Conservation (phyloP, 2,888 invertebrate genomes). For the Synanthedon andrenaeformis region DNA sequence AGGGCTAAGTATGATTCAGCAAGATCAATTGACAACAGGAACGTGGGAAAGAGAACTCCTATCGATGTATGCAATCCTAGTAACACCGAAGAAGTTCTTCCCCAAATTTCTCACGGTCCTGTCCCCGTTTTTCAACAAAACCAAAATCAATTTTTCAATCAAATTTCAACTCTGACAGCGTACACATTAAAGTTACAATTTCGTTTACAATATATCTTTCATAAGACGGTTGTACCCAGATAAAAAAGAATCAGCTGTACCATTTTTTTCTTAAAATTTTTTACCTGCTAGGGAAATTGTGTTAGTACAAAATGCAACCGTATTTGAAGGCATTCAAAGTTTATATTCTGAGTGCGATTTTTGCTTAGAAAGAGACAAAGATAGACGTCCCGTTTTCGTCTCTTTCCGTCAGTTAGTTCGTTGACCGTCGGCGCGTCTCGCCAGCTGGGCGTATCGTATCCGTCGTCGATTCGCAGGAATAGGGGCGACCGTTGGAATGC, state of each 20-base stretch:
- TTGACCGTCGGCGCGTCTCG: slow-evolving; percentile 28
- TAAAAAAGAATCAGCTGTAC: slow-evolving; percentile 14
- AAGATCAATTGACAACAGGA: slow-evolving; percentile 7
- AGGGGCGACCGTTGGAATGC: slow-evolving; percentile 40
- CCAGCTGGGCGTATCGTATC: slow-evolving; percentile 24
- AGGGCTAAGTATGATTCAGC: too few species aligned
- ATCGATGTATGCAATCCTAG: slow-evolving; percentile 39
- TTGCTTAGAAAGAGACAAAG: slow-evolving; percentile 19
- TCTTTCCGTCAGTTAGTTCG: slow-evolving; percentile 35
- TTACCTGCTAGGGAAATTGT: slow-evolving; percentile 3
- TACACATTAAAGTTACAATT: slow-evolving; percentile 11
- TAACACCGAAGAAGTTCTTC: slow-evolving; percentile 62
- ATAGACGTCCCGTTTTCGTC: slow-evolving; percentile 49
- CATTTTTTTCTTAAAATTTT: background rate
- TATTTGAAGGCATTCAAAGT: background rate
- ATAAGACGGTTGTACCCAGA: slow-evolving; percentile 20
- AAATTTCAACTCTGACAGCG: slow-evolving; percentile 13
- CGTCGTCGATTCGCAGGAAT: slow-evolving; percentile 26
- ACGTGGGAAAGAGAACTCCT: slow-evolving; percentile 41
- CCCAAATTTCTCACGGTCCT: slow-evolving; percentile 68
- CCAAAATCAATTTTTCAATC: slow-evolving; percentile 17
- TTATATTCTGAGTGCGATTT: background rate
- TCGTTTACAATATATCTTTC: slow-evolving; percentile 7
- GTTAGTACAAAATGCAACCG: background rate
- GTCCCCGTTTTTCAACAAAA: slow-evolving; percentile 43